phyloP scores from a whole-genome alignment of 2,113 vertebrate genomes.

The Morone saxatilis region DNA sequence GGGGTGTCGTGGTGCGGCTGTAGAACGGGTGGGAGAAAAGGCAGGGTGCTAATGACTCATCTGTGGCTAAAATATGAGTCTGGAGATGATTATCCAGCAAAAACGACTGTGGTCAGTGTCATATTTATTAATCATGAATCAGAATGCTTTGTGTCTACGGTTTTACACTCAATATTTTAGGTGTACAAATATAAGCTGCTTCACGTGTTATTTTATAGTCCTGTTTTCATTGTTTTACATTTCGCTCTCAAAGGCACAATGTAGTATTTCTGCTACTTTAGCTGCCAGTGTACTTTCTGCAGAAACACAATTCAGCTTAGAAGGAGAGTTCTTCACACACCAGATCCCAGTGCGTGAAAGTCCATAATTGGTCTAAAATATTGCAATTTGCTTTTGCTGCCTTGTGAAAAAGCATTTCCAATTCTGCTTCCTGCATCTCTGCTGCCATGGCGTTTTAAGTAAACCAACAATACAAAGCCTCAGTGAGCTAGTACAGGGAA shows the following conservation, averaged over 20 bases:
- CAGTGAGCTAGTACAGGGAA: background rate
- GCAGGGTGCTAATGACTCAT: slow-evolving; percentile 71
- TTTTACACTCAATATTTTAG: background rate
- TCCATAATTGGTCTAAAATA: slow-evolving; percentile 39
- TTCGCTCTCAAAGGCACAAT: background rate
- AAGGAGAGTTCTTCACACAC: slow-evolving; percentile 1
- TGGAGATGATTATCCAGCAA: slow-evolving; percentile 53
- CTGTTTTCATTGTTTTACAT: background rate
- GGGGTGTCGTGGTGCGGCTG: slow-evolving; percentile 28
- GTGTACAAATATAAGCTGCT: background rate
- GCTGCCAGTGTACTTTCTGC: slow-evolving; percentile 6
- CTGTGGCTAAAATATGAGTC: slow-evolving; percentile 56
- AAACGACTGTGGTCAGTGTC: slow-evolving; percentile 13
- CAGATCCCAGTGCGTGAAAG: slow-evolving; percentile 14
- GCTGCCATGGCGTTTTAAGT: slow-evolving; percentile 22
- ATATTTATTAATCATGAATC: slow-evolving; percentile 2
- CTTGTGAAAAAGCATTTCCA: slow-evolving; percentile 16
- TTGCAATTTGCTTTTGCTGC: slow-evolving; percentile 27
- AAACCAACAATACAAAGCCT: slow-evolving; percentile 38
- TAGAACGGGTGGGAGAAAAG: slow-evolving; percentile 63
- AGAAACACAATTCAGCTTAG: slow-evolving; percentile 11
- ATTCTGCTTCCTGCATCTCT: slow-evolving; percentile 19
- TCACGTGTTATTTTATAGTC: background rate
- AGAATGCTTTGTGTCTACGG: background rate
- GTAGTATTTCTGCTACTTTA: background rate